phyloP scores from a whole-genome alignment of 2,113 vertebrate species.

The Oryzias curvinotus region DNA sequence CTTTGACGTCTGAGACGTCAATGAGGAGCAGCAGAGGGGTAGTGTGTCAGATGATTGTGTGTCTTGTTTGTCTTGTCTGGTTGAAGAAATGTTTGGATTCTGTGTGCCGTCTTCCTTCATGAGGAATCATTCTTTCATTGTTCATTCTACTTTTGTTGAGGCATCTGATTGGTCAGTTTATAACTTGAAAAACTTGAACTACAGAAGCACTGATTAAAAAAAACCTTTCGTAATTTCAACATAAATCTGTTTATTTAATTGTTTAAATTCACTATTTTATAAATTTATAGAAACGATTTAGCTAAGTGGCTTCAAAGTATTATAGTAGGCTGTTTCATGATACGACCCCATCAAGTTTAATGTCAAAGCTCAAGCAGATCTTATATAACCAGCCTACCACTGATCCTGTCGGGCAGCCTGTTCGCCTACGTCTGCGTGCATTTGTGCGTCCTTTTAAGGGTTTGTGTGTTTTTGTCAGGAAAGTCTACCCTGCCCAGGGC shows the following conservation, averaged over 20 bases:
- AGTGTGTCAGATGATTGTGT: slow-evolving; percentile 10
- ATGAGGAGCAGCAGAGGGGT: slow-evolving; percentile 18
- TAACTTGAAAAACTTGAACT: no score
- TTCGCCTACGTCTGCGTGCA: not conserved
- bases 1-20: slow-evolving; percentile 33
- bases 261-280: no score
- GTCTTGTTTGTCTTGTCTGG: slow-evolving; percentile 21
- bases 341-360: slow-evolving; percentile 24
- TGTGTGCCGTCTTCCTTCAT: no score
- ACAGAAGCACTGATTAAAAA: no score
- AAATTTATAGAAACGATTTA: no score
- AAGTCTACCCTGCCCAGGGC: not conserved
- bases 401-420: slow-evolving; percentile 22
- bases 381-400: slow-evolving; percentile 24
- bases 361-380: slow-evolving; percentile 2
- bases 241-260: no score
- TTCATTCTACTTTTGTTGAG: no score
- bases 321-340: not conserved
- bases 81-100: no score
- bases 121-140: no score
- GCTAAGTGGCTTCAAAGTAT: not conserved
- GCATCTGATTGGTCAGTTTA: no score
- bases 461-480: slow-evolving; percentile 35
- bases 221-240: no score
- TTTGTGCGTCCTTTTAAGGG: slow-evolving; percentile 17